A percentile compares a stretch with the other conserved stretches of the same genome.
Evolutionary conservation across 2,113 vertebrate species (phyloP).

Genomic region (Indri indri): DNA sequence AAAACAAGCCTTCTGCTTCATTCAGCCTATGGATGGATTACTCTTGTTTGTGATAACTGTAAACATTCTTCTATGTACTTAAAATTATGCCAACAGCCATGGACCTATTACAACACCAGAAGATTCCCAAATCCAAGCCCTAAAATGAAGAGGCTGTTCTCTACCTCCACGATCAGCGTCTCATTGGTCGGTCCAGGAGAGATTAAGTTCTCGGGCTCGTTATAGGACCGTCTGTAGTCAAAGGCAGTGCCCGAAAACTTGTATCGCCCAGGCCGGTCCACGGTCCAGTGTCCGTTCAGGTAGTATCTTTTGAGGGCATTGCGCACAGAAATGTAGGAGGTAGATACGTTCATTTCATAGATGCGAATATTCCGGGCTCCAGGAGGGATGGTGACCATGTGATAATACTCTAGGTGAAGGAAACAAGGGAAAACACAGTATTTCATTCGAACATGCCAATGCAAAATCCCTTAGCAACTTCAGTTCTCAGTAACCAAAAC

Average conservation of each 20-base stretch:
- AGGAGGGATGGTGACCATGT: slow-evolving; percentile 87
- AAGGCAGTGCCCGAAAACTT: slow-evolving; percentile 89
- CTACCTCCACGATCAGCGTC: slow-evolving; percentile 90
- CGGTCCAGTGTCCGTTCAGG: slow-evolving; percentile 91
- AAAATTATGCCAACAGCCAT: neutral
- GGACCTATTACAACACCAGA: neutral
- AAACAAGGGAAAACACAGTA: neutral
- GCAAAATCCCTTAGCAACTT: neutral
- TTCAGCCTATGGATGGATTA: accelerated
- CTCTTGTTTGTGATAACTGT: neutral
- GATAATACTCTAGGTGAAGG: slow-evolving; percentile 87
- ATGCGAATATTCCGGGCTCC: slow-evolving; percentile 90
- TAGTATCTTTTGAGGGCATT: slow-evolving; percentile 86
- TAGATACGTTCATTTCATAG: slow-evolving; percentile 88
- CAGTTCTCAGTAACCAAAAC: neutral
- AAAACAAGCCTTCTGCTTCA: neutral
- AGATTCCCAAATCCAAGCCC: neutral
- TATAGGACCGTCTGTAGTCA: slow-evolving; percentile 89
- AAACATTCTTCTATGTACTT: neutral
- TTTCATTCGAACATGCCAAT: neutral
- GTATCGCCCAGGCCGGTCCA: slow-evolving; percentile 92
- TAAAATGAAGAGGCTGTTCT: neutral
- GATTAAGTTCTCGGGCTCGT: slow-evolving; percentile 88
- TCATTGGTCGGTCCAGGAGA: slow-evolving; percentile 91
- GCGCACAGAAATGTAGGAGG: slow-evolving; percentile 90